Percentiles rank a stretch among this genome's conserved stretches.
These are phyloP conservation scores for Acomys russatus DNA, from an alignment of 2,797 vertebrate genomes.

Conservation along the genomic window DNA sequence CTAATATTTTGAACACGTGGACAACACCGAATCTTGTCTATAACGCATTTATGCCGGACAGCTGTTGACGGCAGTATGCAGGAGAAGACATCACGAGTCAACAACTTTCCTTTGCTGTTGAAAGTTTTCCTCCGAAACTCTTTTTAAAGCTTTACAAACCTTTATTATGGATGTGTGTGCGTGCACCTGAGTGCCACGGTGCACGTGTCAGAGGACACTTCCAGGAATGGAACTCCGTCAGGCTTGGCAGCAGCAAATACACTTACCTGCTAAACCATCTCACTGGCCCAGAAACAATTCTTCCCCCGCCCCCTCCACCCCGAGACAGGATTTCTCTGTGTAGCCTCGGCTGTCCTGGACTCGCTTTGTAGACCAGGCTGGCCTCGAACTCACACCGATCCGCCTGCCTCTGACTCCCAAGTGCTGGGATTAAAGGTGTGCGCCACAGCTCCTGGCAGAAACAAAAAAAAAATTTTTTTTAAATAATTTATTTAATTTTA, in stretches of 20 bases:
- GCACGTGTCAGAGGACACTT: background rate
- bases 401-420: no score
- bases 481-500: no score
- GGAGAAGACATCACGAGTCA: background rate
- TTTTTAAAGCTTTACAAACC: background rate
- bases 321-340: no score
- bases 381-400: no score
- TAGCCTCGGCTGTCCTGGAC: no score
- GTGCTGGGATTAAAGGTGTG: no score
- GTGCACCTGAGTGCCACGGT: no score
- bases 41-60: background rate
- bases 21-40: background rate
- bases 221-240: background rate
- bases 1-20: constrained; percentile 25
- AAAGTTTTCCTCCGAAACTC: background rate
- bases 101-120: background rate
- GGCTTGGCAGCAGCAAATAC: background rate
- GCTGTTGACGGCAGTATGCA: background rate
- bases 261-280: background rate
- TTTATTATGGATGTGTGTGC: background rate
- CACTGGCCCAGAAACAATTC: background rate
- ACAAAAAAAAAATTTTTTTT: no score
- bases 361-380: no score
- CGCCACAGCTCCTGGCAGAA: no score
- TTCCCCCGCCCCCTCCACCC: no score